Base-by-base conservation (phyloP, 2,797 vertebrate genomes). In the Liasis olivaceus region DNA sequence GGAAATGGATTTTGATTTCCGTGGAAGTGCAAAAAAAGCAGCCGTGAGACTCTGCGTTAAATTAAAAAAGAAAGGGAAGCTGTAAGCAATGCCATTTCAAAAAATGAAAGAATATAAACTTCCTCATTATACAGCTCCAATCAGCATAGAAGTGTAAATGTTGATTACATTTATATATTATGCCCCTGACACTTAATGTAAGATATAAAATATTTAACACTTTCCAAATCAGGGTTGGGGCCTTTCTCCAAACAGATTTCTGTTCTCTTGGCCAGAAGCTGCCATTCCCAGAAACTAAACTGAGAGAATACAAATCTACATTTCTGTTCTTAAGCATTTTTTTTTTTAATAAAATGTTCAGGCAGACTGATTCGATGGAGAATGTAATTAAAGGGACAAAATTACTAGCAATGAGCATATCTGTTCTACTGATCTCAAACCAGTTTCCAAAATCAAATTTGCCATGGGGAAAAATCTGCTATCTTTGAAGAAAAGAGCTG, bases 121-220 rank as follows among this genome's bases (percentile, higher is more conserved):
- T 85, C n/a, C 87, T 93, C 90, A 66, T 59, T n/a, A 5, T 0
- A 60, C 88, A 87, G 90, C 59, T 95, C 90, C 66, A 95, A 91
- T 93, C 87, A 92, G 85, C n/a, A 92, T 85, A 87, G 77, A 94
- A 89, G 85, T 84, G 90, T 54, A 91, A 42, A 77, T n/a, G 56
- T 87, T 91, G 85, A 93, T 92, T 85, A 93, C 93, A 59, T 77
- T 20, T 77, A 94, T 92, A 64, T 85, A 47, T 81, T 95, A 72
- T 72, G 92, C 85, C 72, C 36, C 20, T 92, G 36, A 77, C 3
- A 77, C 91, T 93, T 59, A 87, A 87, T 90, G 95, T 95, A 95
- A 96, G 94, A 95, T 95, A 94, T 95, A 95, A 96, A 94, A 95
- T 95, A 95, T 93, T 93, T 96, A 94, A 94, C 95, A 95, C 89